phyloP scores from a whole-genome alignment of 2,797 vertebrate species.

The Atherinosoma microstoma region DNA sequence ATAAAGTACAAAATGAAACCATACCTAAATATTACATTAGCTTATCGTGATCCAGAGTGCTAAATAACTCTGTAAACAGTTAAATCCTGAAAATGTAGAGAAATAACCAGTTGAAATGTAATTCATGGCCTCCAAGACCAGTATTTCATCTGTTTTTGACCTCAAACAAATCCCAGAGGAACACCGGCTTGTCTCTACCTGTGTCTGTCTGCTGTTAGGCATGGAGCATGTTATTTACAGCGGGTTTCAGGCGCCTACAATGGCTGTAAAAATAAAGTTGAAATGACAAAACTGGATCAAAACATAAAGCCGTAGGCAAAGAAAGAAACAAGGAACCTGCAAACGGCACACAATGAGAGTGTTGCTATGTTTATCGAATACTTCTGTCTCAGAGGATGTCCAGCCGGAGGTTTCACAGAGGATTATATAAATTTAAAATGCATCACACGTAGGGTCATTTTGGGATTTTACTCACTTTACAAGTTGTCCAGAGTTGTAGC shows the following conservation, averaged over 20 bases:
- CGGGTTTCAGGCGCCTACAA: background rate
- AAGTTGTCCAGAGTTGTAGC: constrained; percentile 3
- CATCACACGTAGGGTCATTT: background rate
- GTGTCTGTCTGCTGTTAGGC: constrained; percentile 1
- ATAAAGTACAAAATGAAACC: background rate
- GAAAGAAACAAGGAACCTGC: background rate
- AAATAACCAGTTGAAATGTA: background rate
- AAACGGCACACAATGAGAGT: too few species aligned
- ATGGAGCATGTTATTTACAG: background rate
- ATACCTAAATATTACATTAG: background rate
- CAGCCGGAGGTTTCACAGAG: too few species aligned
- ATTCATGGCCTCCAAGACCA: too few species aligned
- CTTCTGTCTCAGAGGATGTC: too few species aligned
- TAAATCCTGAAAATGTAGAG: background rate
- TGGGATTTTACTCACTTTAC: background rate
- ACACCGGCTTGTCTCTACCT: constrained; percentile 1
- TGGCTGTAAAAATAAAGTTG: background rate
- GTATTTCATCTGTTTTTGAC: too few species aligned
- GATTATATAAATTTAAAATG: background rate
- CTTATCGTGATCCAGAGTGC: too few species aligned
- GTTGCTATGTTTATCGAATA: too few species aligned
- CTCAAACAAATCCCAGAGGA: too few species aligned
- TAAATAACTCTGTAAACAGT: background rate
- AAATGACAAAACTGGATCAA: background rate
- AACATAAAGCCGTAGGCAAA: background rate